Evolutionary conservation across 2,113 vertebrate genomes (phyloP).

Genomic region (Phylloscopus trochiloides): DNA sequence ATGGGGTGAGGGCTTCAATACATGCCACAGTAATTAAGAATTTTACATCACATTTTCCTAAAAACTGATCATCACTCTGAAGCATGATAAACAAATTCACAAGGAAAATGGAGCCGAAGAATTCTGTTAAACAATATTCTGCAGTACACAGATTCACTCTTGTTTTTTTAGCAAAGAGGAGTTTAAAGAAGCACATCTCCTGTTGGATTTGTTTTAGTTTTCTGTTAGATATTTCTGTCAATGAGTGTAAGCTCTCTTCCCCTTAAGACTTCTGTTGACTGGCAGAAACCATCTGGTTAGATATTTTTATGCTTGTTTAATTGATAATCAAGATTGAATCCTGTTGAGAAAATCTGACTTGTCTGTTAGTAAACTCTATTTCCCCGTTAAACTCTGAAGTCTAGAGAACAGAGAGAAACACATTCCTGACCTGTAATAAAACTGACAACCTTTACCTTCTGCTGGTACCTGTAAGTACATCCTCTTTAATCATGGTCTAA

Average conservation of each 20-base stretch:
- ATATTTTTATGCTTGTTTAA: constrained; percentile 65
- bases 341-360: constrained; percentile 51
- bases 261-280: constrained; percentile 33
- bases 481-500: constrained; percentile 42
- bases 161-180: neutral
- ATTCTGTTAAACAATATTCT: neutral
- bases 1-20: neutral
- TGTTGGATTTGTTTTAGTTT: constrained; percentile 9
- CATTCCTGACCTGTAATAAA: constrained; percentile 25
- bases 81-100: neutral
- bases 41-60: neutral
- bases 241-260: constrained; percentile 24
- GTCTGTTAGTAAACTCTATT: constrained; percentile 40
- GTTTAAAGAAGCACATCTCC: neutral
- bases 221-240: constrained; percentile 26
- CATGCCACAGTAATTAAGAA: neutral
- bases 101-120: neutral
- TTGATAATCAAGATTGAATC: constrained; percentile 63
- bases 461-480: neutral
- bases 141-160: neutral
- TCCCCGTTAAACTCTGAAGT: neutral
- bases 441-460: neutral
- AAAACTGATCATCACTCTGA: neutral
- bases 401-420: neutral
- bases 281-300: constrained; percentile 64